A percentile compares a stretch with the other conserved stretches of the same genome.
Conservation (phyloP, 37 sponge, comb jelly and placozoan genomes). For the Bolinopsis microptera region DNA sequence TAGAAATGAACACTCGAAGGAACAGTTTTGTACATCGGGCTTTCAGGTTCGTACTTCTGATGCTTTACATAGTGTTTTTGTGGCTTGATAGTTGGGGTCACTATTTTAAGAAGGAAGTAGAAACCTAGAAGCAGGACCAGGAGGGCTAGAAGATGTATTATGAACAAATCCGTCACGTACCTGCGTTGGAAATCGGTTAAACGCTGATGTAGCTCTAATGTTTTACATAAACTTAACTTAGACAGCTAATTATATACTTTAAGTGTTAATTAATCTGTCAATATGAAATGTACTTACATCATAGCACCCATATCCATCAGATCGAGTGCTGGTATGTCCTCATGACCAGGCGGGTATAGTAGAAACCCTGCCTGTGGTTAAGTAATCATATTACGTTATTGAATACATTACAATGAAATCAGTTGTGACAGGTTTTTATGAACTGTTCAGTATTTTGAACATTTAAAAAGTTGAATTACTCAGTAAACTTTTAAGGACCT, state of each 20-base stretch:
- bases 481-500: no score
- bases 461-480: no score
- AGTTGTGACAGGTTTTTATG: no score
- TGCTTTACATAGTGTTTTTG: constrained; percentile 17
- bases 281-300: no score
- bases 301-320: constrained; percentile 2
- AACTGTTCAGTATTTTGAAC: no score
- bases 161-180: background rate
- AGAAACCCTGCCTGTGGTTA: background rate
- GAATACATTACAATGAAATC: no score
- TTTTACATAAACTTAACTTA: no score
- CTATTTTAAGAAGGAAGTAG: background rate
- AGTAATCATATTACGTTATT: background rate
- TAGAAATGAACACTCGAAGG: background rate
- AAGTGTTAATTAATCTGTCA: no score
- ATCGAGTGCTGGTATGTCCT: background rate
- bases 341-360: background rate
- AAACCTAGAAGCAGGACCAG: background rate
- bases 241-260: background rate
- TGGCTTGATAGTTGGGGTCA: background rate
- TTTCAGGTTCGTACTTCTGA: background rate
- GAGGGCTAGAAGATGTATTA: background rate
- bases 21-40: constrained; percentile 32
- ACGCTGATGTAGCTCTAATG: no score
- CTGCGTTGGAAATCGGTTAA: background rate